These are phyloP conservation scores for Solea solea DNA, from an alignment of 2,113 vertebrate genomes.

Conservation along the genomic window DNA sequence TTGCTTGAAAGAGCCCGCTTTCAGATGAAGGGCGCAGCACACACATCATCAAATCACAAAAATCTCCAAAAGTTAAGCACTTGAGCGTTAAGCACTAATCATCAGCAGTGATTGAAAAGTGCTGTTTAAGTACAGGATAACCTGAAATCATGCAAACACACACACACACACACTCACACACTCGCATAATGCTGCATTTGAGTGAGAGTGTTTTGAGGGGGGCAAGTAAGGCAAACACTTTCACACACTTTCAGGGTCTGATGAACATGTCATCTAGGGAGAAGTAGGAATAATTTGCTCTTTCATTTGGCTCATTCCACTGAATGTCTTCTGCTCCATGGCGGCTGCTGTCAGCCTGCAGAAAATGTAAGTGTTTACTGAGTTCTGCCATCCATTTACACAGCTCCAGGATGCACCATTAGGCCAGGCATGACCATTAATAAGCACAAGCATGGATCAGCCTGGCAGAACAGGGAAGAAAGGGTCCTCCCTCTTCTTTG, in stretches of 20 bases:
- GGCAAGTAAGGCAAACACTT: conserved; percentile 42
- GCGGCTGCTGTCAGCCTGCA: conserved; percentile 57
- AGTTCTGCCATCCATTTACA: conserved; percentile 42
- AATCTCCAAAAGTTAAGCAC: too few relatives aligned
- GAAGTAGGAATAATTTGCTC: conserved; percentile 67
- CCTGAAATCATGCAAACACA: conserved; percentile 13
- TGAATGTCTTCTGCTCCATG: conserved; percentile 54
- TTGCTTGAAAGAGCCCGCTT: too few relatives aligned
- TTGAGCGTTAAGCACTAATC: not conserved
- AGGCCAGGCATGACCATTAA: conserved; percentile 43
- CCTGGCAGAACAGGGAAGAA: not conserved
- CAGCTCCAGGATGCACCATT: conserved; percentile 27
- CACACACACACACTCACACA: not conserved
- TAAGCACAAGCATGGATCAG: conserved; percentile 32
- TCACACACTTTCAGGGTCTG: conserved; percentile 64
- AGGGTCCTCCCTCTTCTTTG: not conserved
- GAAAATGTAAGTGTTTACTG: conserved; percentile 67
- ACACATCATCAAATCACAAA: too few relatives aligned
- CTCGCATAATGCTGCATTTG: conserved; percentile 16
- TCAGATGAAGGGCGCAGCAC: too few relatives aligned
- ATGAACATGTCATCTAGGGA: conserved; percentile 71
- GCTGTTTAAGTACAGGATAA: conserved; percentile 2
- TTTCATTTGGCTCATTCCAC: conserved; percentile 70
- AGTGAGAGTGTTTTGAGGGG: conserved; percentile 41
- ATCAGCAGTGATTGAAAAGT: conserved; percentile 10